phyloP scores from a whole-genome alignment of 1,140 invertebrate genomes.

The Papilio dardanus region DNA sequence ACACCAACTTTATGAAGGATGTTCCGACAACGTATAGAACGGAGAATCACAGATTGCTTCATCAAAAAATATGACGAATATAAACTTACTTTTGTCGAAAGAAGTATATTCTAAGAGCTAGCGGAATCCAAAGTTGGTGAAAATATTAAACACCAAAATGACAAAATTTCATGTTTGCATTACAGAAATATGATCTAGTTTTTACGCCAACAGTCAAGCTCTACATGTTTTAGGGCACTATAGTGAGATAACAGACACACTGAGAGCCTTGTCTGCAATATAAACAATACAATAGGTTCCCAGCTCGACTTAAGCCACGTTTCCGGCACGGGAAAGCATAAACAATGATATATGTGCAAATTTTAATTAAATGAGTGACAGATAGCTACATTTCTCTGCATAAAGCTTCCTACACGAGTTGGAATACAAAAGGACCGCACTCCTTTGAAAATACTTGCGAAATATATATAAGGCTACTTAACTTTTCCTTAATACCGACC shows the following conservation, averaged over 20 bases:
- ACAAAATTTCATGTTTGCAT: no score
- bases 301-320: conserved; percentile 5
- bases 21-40: neutral
- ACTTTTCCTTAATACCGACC: conserved; percentile 32
- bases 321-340: conserved; percentile 13
- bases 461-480: conserved; percentile 30
- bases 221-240: neutral
- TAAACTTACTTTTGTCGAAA: neutral
- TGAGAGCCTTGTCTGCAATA: neutral
- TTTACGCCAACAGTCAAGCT: neutral
- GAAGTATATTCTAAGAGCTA: neutral
- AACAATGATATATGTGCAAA: conserved; percentile 20
- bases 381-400: conserved; percentile 23
- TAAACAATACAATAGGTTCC: conserved; percentile 11
- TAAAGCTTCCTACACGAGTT: conserved; percentile 20
- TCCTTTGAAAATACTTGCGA: neutral
- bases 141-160: neutral
- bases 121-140: neutral
- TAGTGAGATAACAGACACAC: conserved; percentile 5
- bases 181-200: neutral
- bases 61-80: neutral
- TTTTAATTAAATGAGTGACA: conserved; percentile 9
- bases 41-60: neutral
- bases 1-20: neutral
- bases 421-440: conserved; percentile 23